A percentile compares a stretch with the other conserved stretches of the same genome.
Conservation (phyloP, 2,888 invertebrate genomes). For the Coremacera marginata region DNA sequence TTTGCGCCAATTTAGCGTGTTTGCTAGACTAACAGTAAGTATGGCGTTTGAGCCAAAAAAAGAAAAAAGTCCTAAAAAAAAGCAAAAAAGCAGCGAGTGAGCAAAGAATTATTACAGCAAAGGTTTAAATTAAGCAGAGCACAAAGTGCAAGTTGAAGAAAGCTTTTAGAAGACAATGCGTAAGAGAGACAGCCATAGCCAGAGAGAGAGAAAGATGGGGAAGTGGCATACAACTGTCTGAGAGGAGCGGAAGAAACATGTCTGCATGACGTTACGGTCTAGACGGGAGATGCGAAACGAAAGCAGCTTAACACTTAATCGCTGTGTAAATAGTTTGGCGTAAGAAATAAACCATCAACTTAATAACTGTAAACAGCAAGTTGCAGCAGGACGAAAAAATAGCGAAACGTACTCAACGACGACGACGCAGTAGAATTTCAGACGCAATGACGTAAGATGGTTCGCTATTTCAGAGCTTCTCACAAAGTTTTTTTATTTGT, state of each 20-base stretch:
- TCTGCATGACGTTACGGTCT: neutral
- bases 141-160: neutral
- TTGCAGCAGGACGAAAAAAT: neutral
- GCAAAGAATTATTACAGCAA: neutral
- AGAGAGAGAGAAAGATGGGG: neutral
- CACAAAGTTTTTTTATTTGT: neutral
- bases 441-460: constrained; percentile 7
- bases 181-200: neutral
- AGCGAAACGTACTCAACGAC: neutral
- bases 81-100: neutral
- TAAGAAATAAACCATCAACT: constrained; percentile 14
- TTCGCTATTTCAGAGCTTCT: neutral
- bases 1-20: neutral
- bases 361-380: neutral
- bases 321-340: constrained; percentile 36
- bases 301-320: constrained; percentile 27
- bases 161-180: neutral
- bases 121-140: neutral
- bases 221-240: neutral
- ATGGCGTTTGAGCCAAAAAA: neutral
- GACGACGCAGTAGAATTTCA: neutral
- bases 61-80: neutral
- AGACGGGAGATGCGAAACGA: neutral
- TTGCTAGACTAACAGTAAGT: neutral
- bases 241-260: neutral